A percentile compares a stretch with the other conserved stretches of the same genome.
These are phyloP conservation scores for Acrossocheilus wenchowensis DNA, from an alignment of 2,797 vertebrate genomes.

Conservation along the genomic window DNA sequence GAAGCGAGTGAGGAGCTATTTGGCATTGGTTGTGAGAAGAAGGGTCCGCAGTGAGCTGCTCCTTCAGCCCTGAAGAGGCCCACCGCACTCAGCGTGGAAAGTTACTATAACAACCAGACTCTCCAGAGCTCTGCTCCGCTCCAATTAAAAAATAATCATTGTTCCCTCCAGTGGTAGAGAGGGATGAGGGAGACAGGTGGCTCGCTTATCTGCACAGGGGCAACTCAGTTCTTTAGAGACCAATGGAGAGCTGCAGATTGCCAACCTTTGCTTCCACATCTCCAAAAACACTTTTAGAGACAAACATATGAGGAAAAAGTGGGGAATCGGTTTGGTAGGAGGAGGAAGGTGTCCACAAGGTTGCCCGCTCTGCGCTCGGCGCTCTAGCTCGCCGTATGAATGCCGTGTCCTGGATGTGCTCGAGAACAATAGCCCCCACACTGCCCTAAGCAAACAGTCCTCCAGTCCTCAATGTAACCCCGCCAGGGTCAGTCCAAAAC, in stretches of 20 bases:
- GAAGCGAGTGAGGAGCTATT: slow-evolving; percentile 1
- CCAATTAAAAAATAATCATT: slow-evolving; percentile 84
- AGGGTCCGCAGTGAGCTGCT: not conserved
- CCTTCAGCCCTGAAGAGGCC: slow-evolving; percentile 48
- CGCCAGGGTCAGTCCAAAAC: slow-evolving; percentile 42
- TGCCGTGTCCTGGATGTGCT: slow-evolving; percentile 46
- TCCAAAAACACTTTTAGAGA: slow-evolving; percentile 36
- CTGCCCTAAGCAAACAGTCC: slow-evolving; percentile 52
- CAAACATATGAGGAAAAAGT: slow-evolving; percentile 36
- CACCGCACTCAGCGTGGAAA: slow-evolving; percentile 18
- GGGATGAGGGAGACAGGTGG: slow-evolving; percentile 28
- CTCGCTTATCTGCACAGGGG: slow-evolving; percentile 47
- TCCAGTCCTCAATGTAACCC: slow-evolving; percentile 30
- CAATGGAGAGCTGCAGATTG: not conserved
- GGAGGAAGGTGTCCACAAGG: not conserved
- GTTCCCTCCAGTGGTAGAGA: slow-evolving; percentile 59
- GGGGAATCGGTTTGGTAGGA: slow-evolving; percentile 31
- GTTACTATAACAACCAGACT: slow-evolving; percentile 81
- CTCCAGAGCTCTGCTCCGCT: slow-evolving; percentile 72
- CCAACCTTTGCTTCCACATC: slow-evolving; percentile 20
- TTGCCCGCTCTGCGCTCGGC: not conserved
- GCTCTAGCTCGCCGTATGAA: slow-evolving; percentile 21
- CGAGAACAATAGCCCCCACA: slow-evolving; percentile 48
- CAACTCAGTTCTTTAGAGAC: slow-evolving; percentile 5
- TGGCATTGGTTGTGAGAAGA: slow-evolving; percentile 32